Base-by-base conservation (phyloP, 2,888 invertebrate genomes). In the Aproaerema taeniolella region DNA sequence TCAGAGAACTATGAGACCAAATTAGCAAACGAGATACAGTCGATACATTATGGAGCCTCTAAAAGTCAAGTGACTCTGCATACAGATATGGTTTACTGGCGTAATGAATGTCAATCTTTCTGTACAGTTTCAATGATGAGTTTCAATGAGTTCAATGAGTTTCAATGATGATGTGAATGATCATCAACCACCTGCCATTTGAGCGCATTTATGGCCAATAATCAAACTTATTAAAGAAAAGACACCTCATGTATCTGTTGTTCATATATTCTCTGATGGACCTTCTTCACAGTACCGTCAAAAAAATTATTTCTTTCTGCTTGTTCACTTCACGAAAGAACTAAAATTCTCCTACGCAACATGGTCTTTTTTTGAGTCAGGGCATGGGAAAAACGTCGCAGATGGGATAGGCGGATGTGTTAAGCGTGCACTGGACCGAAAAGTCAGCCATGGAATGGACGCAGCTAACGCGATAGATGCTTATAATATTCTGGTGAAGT, bases 231-330 rank as follows among this genome's bases (percentile, higher is more conserved):
- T 42, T 3, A 55, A 48, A 34, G 28, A 43, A 28, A 15, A 24
- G 11, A 33, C 20, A 28, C 52, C 52, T 8, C 32, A 43, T 10
- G 25, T 47, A 5, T 31, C 34, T 10, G 41, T 49, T 2, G 45
- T 57, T 9, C 53, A 54, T 45, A 50, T 49, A 38, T 53, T 42
- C 35, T 57, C 55, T 2, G 55, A 58, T 35, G 56, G 55, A 4
- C 60, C 58, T 7, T 43, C 35, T 5, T 41, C 39, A 1, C 54
- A 60, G 39, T 55, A 55, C 31, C 40, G 52, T 10, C 52, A 55
- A 36, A 57, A 59, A 35, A 49, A 50, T 36, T 50, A 48, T 39
- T 56, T 57, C 42, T 49, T 39, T 41, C 36, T 55, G 1, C 25
- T 47, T 0, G 45, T 38, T 32, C 26, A 45, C 15, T 52, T 53